Evolutionary conservation across 2,797 vertebrate species (phyloP), one percentile per base, ranked within the genome.

Genomic region (Acridotheres tristis): DNA sequence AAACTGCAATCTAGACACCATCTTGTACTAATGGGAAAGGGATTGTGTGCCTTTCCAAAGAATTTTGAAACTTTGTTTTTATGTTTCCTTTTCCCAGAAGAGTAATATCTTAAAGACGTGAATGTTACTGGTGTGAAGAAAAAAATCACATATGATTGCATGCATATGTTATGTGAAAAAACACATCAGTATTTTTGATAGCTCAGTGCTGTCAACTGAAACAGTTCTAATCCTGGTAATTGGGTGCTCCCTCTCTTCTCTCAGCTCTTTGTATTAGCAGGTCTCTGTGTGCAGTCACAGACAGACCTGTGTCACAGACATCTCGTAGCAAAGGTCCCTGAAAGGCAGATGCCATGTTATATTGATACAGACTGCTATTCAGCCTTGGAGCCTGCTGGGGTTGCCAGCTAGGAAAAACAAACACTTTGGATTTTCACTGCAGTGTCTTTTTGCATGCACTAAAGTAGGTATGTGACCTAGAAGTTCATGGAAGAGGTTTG

Each of bases 341-440:
- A 90, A 92, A 95, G 75, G 74, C 75, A 79, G 85, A 55, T 77
- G 77, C 83, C 75, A 29, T 73, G 66, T 88, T 88, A 8, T 13
- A 76, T 32, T n/a, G 63, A 50, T 54, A 63, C 32, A 77, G 65
- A 30, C 59, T 82, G 58, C 68, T 90, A 5, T 8, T 82, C 48
- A 57, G 0, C 87, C 71, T 83, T 32, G 10, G 61, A 17, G 47
- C 17, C 78, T 61, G 25, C 63, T 68, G 47, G 32, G 25, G 61
- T 51, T 77, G 61, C 84, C 50, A 58, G 1, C 26, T 11, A 67
- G 36, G 50, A 53, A 84, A 89, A 84, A 42, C 59, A 89, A 78
- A 55, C 43, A 19, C 19, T 86, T 68, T 42, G 42, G 21, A 36
- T 93, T 89, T 91, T 96, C 85, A 57, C 73, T 79, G 45, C 14